Base-by-base conservation (phyloP, 2,113 vertebrate genomes). In the Fregetta grallaria region DNA sequence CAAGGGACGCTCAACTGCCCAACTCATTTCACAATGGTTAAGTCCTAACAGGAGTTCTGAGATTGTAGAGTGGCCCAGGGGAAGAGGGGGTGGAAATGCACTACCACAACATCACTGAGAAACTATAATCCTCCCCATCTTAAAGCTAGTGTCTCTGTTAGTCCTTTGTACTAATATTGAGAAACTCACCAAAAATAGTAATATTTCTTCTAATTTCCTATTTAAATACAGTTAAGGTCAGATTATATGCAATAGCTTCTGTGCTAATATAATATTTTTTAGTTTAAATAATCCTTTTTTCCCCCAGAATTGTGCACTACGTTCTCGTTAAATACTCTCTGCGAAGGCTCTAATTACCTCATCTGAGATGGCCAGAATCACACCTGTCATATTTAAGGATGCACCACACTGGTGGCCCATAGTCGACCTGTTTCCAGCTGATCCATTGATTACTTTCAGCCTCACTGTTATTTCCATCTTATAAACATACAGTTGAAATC, bases 381-480 rank as follows among this genome's bases (percentile, higher is more conserved):
- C 34, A n/a, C 72, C 16, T 88, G 22, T 93, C 66, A 49, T 73
- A 34, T 82, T 90, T 79, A 86, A 90, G 49, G 74, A 93, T 85
- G 52, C 38, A 62, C 30, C 55, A 50, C 27, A 30, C 92, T 75
- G 81, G 65, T 62, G 44, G 70, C n/a, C 55, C 38, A 19, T 8
- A 74, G 29, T 66, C 26, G 81, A 50, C 47, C 23, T 82, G 40
- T 72, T 93, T 93, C 88, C 92, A 95, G 88, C 90, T 88, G 88
- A 82, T 93, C 27, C 82, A 68, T 34, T 92, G 92, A 95, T 93
- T 93, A 25, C 53, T 79, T 79, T 93, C 30, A 53, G 47, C 14
- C 7, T 27, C 44, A 52, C n/a, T 92, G 34, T 79, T 93, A 88
- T 82, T 92, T 90, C 38, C 49, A 88, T 20, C 3, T 93, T 90